Base-by-base conservation (phyloP, 2,113 vertebrate species). In the Microtus montanus region DNA sequence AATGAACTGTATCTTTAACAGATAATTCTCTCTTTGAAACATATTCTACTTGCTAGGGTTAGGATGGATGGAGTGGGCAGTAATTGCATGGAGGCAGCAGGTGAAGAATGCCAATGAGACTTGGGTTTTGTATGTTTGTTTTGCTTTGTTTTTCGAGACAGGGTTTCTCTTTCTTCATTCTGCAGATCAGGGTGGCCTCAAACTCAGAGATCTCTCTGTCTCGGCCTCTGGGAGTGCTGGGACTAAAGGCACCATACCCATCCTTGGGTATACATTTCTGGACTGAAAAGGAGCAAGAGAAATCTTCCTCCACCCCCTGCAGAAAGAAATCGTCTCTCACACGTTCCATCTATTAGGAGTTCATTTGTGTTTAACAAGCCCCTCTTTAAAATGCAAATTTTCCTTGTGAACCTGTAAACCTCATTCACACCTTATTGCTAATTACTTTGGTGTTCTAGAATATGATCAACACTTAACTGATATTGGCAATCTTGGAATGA, bases 391-490 rank as follows among this genome's bases (percentile, higher is more conserved):
- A 96, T 96, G 97, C 87, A 97, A 97, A 96, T 97, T 92, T 97
- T 54, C 84, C 93, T 96, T 89, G 87, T 91, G 90, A 97, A 96
- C 92, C 80, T 66, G 95, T 95, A 97, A 97, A 96, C 95, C 77
- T 96, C 95, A 64, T 95, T 97, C 96, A 97, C 97, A 97, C 93
- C 95, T 97, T 97, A 96, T 90, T 97, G 94, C 88, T 97, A 97
- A 97, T 97, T 95, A 96, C 73, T 90, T 79, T 92, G 90, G 93
- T 97, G 86, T 96, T 96, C 85, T 97, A 97, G 95, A 95, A 96
- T 95, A 49, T 95, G 96, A 97, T 96, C 96, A 97, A 93, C 97
- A 97, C 96, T 96, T 97, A 96, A 93, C 95, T 95, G 95, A 94
- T 97, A 95, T 97, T 94, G 97, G 90, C 86, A 96, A 95, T 96